These are phyloP conservation scores for Danio tinwini DNA, from an alignment of 2,797 vertebrate genomes.

Conservation along the genomic window DNA sequence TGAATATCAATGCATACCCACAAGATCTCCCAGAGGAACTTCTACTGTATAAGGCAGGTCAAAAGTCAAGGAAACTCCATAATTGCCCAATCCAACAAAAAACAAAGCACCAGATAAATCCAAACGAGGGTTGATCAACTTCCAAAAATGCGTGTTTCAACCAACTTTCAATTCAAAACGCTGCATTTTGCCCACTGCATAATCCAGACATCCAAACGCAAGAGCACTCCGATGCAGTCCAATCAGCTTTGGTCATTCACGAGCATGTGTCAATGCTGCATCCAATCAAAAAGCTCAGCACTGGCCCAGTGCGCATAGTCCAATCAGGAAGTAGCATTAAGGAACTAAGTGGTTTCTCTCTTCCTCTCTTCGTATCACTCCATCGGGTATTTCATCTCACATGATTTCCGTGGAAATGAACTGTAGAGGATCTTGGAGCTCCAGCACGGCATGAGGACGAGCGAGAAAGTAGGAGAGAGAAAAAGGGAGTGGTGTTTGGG, in stretches of 20 bases:
- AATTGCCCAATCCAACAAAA: conserved; percentile 12
- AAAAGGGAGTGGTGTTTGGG: conserved; percentile 29
- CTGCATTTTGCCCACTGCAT: not conserved
- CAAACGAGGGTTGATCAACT: not conserved
- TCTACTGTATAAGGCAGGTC: conserved; percentile 7
- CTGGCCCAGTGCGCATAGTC: conserved; percentile 1
- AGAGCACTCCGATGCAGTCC: conserved; percentile 58
- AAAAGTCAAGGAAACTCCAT: conserved; percentile 32
- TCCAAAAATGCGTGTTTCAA: not conserved
- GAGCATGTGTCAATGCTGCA: conserved; percentile 68
- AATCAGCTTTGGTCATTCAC: conserved; percentile 68
- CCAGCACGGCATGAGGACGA: conserved; percentile 10
- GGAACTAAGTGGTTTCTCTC: conserved; percentile 10
- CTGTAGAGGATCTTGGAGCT: conserved; percentile 33
- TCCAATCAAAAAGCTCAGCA: conserved; percentile 66
- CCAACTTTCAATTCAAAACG: conserved; percentile 16
- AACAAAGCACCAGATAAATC: not conserved
- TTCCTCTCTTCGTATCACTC: conserved; percentile 3
- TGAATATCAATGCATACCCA: conserved; percentile 1
- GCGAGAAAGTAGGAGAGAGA: conserved; percentile 28
- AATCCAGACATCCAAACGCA: conserved; percentile 27
- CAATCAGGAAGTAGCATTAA: conserved; percentile 13
- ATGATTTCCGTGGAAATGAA: conserved; percentile 46
- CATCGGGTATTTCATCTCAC: conserved; percentile 34
- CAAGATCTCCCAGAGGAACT: conserved; percentile 31